Percentiles rank a stretch among this genome's conserved stretches.
phyloP scores from a whole-genome alignment of 2,113 vertebrate species.

The Progne subis region DNA sequence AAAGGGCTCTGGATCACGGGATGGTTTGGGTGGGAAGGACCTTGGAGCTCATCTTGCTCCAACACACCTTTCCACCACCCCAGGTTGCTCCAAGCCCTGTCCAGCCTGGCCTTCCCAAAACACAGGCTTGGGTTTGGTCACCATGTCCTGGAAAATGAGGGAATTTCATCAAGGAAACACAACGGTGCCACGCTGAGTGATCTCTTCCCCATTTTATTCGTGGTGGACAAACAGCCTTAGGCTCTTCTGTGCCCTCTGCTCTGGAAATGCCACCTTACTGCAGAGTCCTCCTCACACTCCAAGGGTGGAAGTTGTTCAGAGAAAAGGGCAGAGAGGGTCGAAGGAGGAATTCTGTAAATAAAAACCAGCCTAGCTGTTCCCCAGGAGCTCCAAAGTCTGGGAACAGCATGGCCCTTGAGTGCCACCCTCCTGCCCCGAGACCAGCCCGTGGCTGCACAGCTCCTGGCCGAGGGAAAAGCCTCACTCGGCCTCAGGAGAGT shows the following conservation, averaged over 20 bases:
- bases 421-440: neutral
- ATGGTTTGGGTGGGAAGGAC: neutral
- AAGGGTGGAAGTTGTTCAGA: neutral
- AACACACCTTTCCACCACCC: neutral
- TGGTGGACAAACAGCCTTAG: neutral
- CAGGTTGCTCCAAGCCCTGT: neutral
- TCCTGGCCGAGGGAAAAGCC: neutral
- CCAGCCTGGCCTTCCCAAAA: neutral
- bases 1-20: neutral
- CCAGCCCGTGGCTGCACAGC: neutral
- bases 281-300: neutral
- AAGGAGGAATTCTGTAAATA: neutral
- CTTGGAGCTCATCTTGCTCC: neutral
- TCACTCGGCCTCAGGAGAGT: neutral
- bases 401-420: fast-evolving
- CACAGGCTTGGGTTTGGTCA: neutral
- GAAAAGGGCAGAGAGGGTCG: neutral
- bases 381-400: neutral
- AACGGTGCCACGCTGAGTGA: fast-evolving
- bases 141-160: neutral
- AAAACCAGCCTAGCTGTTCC: neutral
- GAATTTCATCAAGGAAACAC: neutral
- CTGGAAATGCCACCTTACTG: neutral
- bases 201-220: no score
- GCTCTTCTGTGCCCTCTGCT: neutral